Evolutionary conservation across 1,140 invertebrate species (phyloP), one percentile per base, ranked within the genome.

Genomic region (Polypedilum vanderplanki): DNA sequence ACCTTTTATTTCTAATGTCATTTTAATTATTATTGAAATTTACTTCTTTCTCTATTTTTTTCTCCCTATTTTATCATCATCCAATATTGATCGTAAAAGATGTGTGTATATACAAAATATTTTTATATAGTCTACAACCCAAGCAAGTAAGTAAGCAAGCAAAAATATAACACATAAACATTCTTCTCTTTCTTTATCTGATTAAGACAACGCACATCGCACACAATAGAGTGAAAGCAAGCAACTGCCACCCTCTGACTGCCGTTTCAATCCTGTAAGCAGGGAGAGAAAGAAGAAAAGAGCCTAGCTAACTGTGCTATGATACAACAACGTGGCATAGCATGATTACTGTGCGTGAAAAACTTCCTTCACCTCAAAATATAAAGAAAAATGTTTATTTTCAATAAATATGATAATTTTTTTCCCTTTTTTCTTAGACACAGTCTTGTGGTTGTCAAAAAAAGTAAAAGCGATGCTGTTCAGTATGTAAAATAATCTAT

Each of bases 1-100:
- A 33, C 5, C 2, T 1, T 70, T 70, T 7, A 18, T 17, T 20
- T 9, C 20, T 70, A 18, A 70, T 70, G 65, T 22, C 65, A 70
- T 70, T 70, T 70, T 70, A 70, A 70, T 70, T 70, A 70, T 22
- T 18, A 70, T 22, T 18, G 20, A 70, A 17, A 70, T 70, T 70
- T 70, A 20, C 65, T 70, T 70, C 65, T 9, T 70, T 20, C n/a
- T 70, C 18, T 70, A 5, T 22, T 70, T 70, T 57, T 9, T 15
- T 57, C n/a, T 57, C n/a, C n/a, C 10, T 57, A 57, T 57, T 15
- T 57, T 12, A n/a, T n/a, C 8, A 57, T 57, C 10, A 17, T 57
- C 1, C 46, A 57, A 17, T 57, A 57, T 57, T 57, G 46, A 33
- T 33, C 24, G 2, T 33, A 33, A 33, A 33, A 33, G 24, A 33